Evolutionary conservation across 1,140 invertebrate genomes (phyloP).

Genomic region (Lamellibrachia luymesi): DNA sequence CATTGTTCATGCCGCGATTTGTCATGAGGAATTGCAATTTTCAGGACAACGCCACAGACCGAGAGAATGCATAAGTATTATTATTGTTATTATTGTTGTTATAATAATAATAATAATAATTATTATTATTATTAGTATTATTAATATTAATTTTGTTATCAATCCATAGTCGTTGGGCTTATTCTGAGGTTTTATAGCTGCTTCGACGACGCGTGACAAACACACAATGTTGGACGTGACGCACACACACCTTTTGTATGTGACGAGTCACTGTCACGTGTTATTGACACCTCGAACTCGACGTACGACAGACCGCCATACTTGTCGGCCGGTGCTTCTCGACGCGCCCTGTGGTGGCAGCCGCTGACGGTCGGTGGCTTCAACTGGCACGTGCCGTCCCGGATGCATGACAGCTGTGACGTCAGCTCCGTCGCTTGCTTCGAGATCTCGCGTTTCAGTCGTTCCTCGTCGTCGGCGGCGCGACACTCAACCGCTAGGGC

Average conservation of each 20-base stretch:
- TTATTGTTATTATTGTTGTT: no score
- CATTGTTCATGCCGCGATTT: neutral
- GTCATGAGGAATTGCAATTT: neutral
- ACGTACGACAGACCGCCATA: neutral
- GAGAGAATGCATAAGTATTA: neutral
- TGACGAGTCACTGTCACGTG: slow-evolving; percentile 10
- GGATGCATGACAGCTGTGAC: neutral
- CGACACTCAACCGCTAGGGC: slow-evolving; percentile 8
- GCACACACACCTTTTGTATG: neutral
- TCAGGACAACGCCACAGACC: no score
- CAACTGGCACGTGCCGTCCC: neutral
- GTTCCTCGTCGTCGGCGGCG: neutral
- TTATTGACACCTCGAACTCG: neutral
- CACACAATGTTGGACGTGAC: neutral
- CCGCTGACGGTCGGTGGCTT: slow-evolving; percentile 3
- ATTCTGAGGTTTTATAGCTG: neutral
- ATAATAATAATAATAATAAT: no score
- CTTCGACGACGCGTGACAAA: neutral
- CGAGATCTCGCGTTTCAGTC: slow-evolving; percentile 6
- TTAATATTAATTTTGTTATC: neutral
- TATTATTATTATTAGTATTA: neutral
- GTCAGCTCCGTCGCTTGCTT: slow-evolving; percentile 12
- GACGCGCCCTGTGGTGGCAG: neutral
- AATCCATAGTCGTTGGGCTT: neutral
- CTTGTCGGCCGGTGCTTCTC: neutral